These are phyloP conservation scores for Planococcus citri DNA, from an alignment of 1,140 invertebrate species.

Conservation along the genomic window DNA sequence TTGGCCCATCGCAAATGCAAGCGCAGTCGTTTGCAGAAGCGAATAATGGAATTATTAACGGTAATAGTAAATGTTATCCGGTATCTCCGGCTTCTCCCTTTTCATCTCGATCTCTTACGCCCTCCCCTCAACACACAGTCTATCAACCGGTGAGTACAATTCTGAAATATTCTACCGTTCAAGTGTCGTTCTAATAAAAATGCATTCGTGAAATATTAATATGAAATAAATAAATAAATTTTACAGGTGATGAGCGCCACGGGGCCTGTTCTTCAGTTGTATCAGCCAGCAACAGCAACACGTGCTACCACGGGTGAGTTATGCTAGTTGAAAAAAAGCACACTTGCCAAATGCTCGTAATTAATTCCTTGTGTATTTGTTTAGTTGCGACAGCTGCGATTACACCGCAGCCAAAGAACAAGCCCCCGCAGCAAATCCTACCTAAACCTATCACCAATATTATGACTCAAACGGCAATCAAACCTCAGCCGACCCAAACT, in stretches of 20 bases:
- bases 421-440: constrained; percentile 34
- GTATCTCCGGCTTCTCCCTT: constrained; percentile 30
- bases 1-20: neutral
- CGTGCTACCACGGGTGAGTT: constrained; percentile 21
- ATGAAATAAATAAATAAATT: neutral
- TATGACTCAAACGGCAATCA: constrained; percentile 21
- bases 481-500: constrained; percentile 26
- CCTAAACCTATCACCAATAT: constrained; percentile 31
- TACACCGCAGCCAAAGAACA: constrained; percentile 29
- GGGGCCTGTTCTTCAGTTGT: constrained; percentile 25
- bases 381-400: constrained; percentile 12
- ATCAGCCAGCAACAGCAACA: constrained; percentile 24
- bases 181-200: neutral
- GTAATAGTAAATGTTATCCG: constrained; percentile 24
- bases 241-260: constrained; percentile 27
- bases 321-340: neutral
- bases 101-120: constrained; percentile 30
- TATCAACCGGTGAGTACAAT: constrained; percentile 27
- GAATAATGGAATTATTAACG: neutral
- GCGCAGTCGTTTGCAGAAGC: neutral
- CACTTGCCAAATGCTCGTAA: neutral
- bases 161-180: neutral
- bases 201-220: neutral
- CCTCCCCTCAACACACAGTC: constrained; percentile 29
- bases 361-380: neutral